Conservation (phyloP, 1,140 invertebrate species). For the Monomorium pharaonis region DNA sequence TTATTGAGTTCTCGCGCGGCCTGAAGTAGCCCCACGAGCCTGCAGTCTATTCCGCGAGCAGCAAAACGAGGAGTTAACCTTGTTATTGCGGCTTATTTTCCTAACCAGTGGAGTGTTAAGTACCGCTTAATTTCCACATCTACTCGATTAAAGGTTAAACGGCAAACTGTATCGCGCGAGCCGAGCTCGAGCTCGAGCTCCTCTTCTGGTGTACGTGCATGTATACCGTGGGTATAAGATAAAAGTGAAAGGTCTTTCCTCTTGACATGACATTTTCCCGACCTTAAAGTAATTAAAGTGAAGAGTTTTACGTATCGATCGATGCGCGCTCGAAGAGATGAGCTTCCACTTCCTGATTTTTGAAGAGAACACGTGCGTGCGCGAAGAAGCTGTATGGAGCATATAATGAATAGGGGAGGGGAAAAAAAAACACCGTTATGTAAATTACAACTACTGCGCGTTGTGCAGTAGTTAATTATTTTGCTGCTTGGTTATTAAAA, state of each 20-base stretch:
- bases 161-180: conserved; percentile 8
- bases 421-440: not conserved
- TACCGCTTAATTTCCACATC: conserved; percentile 59
- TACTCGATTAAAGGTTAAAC: conserved; percentile 56
- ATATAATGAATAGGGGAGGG: not conserved
- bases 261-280: conserved; percentile 55
- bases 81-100: conserved; percentile 56
- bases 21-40: not conserved
- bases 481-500: not conserved
- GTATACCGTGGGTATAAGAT: not conserved
- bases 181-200: not conserved
- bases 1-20: not conserved
- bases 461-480: not conserved
- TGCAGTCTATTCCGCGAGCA: not conserved
- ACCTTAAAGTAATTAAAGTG: conserved; percentile 37
- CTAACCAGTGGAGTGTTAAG: conserved; percentile 60
- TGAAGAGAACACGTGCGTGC: not conserved
- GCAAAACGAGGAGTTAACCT: conserved; percentile 25
- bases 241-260: conserved; percentile 58
- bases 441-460: not conserved
- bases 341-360: conserved; percentile 47
- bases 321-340: not conserved
- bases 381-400: not conserved
- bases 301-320: conserved; percentile 39
- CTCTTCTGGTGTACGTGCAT: not conserved